Conservation (phyloP, 2,888 invertebrate genomes). For the Hypselothyrea guttata region DNA sequence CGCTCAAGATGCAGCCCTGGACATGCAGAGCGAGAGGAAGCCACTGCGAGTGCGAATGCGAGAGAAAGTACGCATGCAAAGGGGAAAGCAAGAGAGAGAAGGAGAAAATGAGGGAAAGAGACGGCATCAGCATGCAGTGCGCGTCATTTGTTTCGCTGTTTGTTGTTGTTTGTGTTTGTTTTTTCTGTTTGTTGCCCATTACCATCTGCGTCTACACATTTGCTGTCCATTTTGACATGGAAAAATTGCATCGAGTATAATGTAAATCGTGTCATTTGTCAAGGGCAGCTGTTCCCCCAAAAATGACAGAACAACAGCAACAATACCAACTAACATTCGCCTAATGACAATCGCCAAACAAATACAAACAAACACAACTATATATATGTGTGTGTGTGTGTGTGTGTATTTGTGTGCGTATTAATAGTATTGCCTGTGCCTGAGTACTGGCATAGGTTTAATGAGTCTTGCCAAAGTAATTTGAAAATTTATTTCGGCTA, state of each 20-base stretch:
- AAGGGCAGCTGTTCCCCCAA: slow-evolving; percentile 67
- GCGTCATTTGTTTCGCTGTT: slow-evolving; percentile 64
- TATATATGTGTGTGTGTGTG: neutral
- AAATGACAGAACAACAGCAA: slow-evolving; percentile 17
- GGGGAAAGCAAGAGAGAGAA: neutral
- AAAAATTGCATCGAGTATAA: slow-evolving; percentile 76
- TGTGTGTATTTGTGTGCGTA: neutral
- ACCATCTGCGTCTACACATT: slow-evolving; percentile 72
- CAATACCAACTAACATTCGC: slow-evolving; percentile 26
- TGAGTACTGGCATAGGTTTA: slow-evolving; percentile 48
- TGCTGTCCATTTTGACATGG: slow-evolving; percentile 65
- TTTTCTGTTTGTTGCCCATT: slow-evolving; percentile 43
- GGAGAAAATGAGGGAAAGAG: neutral
- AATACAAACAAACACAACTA: slow-evolving; percentile 8
- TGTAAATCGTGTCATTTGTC: slow-evolving; percentile 80
- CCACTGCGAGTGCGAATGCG: no score
- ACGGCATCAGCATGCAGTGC: slow-evolving; percentile 56
- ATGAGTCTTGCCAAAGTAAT: slow-evolving; percentile 68
- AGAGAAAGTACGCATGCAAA: no score
- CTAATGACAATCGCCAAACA: slow-evolving; percentile 64
- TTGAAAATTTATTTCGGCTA: slow-evolving; percentile 50
- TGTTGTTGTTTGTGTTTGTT: slow-evolving; percentile 17
- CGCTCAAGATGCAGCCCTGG: slow-evolving; percentile 65
- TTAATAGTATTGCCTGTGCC: slow-evolving; percentile 10
- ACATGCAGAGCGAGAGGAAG: slow-evolving; percentile 17